Base-by-base conservation (phyloP, 2,113 vertebrate species). In the Spea multiplicata region DNA sequence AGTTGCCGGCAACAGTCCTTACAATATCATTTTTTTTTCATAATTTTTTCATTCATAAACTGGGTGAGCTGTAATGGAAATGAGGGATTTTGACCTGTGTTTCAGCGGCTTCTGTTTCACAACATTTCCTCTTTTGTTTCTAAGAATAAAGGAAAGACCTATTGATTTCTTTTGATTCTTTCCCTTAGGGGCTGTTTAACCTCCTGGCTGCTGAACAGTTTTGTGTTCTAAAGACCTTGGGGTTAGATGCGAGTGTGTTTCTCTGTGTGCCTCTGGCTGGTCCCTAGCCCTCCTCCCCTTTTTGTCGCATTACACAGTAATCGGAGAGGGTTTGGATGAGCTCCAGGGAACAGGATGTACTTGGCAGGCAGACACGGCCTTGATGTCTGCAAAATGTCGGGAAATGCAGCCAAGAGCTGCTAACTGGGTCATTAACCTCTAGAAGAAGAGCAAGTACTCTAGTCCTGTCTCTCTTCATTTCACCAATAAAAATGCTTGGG, bases 301-400 rank as follows among this genome's bases (percentile, higher is more conserved):
- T 90, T 88, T 91, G 91, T 92, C 90, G 90, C 91, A 91, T 92
- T 91, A 91, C 91, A 91, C 85, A 89, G 92, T 91, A 92, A 92
- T 92, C 90, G 81, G 91, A 92, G 91, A 88, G 88, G 90, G 87
- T 78, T 88, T 93, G 92, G 92, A 90, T 6, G 82, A 83, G 87
- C 92, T 93, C 92, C 92, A 93, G 89, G 89, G 92, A 92, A 93
- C 92, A 92, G 91, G 92, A 92, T 93, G 92, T 93, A 91, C 92
- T 93, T 93, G 92, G 92, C 92, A 91, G 86, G 83, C 84, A 85
- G 87, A 84, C 87, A 83, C 50, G 90, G 89, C 86, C 90, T 92
- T 89, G 89, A 91, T 91, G 91, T 91, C 92, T 93, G 92, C 91
- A 91, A 93, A 92, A 92, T 91, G 92, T 91, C 92, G 91, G 92